Conservation (phyloP, 2,888 invertebrate genomes). For the Acanthosoma haemorrhoidale region DNA sequence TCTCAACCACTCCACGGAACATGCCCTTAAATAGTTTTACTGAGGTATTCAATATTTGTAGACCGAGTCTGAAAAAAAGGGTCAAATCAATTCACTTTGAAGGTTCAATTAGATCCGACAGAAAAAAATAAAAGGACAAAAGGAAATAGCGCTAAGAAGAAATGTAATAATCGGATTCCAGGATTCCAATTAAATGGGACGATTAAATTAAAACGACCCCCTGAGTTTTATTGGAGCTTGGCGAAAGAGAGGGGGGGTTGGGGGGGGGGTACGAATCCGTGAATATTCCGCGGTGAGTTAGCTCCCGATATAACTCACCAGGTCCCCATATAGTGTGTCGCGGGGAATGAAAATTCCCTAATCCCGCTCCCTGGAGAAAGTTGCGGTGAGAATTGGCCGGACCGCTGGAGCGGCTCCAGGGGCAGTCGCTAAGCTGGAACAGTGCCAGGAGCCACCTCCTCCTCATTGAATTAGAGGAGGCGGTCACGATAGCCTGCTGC, state of each 20-base stretch:
- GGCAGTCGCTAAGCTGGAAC: not conserved
- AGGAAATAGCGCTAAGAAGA: slow-evolving; percentile 5
- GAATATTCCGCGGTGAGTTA: not conserved
- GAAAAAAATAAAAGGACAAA: not conserved
- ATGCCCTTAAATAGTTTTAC: too few species aligned
- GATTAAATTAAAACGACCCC: not conserved
- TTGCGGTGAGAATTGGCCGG: slow-evolving; percentile 1
- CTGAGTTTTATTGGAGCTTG: not conserved
- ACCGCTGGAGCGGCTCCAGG: not conserved
- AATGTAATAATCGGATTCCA: slow-evolving; percentile 8
- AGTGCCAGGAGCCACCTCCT: not conserved
- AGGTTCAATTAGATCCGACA: not conserved
- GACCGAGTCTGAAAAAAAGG: too few species aligned
- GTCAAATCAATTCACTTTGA: slow-evolving; percentile 1
- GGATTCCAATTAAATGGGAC: slow-evolving; percentile 4
- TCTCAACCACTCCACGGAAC: too few species aligned
- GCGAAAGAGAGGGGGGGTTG: not conserved
- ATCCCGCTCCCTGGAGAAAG: not conserved
- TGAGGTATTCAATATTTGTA: too few species aligned
- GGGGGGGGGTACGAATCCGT: too few species aligned
- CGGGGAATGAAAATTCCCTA: not conserved
- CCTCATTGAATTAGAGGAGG: not conserved
- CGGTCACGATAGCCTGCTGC: too few species aligned
- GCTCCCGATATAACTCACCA: not conserved
- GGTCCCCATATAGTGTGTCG: too few species aligned